Evolutionary conservation across 1,140 invertebrate species (phyloP), one percentile per base, ranked within the genome.

Genomic region (Dryas iulia): DNA sequence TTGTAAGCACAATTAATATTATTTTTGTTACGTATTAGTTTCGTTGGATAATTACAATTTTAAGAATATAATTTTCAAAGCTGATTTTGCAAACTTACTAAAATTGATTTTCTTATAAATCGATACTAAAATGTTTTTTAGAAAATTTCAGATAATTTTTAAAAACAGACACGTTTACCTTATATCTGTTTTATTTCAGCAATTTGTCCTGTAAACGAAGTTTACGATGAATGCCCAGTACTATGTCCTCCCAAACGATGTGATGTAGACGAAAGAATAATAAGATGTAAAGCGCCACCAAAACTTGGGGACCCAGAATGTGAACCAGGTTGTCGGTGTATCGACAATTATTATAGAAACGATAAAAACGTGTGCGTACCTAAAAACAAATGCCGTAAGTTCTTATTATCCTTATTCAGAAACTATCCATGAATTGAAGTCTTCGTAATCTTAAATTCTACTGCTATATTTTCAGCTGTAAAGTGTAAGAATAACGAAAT

Each of bases 321-420:
- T 24, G 21, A 73, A 1, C 62, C 71, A n/a, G 70, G 72, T 1
- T 84, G 82, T 21, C 60, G 76, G n/a, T 84, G 82, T 53, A 60
- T 64, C 25, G 21, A 69, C 4, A 73, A 71, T 11, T 81, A 77
- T 35, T 72, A 74, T 23, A 79, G 75, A 69, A 73, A 79, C 58
- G 10, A 57, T 8, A 8, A 61, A 18, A 72, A 66, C 3, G 28
- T 62, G 12, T 84, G 82, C 10, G 71, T 84, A 1, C 66, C 77
- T 1, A 72, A 66, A 24, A 57, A 76, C 10, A 59, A 82, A 57
- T 84, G 66, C 3, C 59, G 66, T 67, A 61, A 67, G 66, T 62
- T 11, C 1, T 24, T 25, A 11, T 31, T n/a, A n/a, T n/a, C n/a
- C n/a, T n/a, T n/a, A n/a, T n/a, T n/a, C n/a, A n/a, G n/a, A n/a